phyloP scores from a whole-genome alignment of 1,140 invertebrate genomes.

The Diorhabda elongata region DNA sequence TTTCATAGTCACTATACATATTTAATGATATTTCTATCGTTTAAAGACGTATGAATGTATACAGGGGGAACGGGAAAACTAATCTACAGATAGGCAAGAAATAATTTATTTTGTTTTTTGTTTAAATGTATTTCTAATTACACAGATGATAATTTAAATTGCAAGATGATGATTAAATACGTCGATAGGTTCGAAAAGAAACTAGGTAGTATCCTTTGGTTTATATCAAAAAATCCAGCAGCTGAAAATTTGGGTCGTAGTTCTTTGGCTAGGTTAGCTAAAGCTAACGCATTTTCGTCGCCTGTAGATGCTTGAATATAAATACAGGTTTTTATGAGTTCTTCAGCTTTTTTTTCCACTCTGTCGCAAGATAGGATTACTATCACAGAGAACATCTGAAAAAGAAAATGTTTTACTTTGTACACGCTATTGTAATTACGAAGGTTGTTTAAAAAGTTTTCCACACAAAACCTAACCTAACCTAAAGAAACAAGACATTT shows the following conservation, averaged over 20 bases:
- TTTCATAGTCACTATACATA: too few relatives aligned
- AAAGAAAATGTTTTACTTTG: not conserved
- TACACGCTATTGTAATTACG: too few relatives aligned
- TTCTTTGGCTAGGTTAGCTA: constrained; percentile 9
- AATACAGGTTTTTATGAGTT: constrained; percentile 18
- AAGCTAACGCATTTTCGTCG: not conserved
- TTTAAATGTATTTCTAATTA: not conserved
- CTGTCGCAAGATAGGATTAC: not conserved
- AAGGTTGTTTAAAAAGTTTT: too few relatives aligned
- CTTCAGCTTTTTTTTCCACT: constrained; percentile 7
- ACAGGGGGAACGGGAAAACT: too few relatives aligned
- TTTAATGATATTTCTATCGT: too few relatives aligned
- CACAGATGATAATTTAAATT: constrained; percentile 15
- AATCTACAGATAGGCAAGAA: too few relatives aligned
- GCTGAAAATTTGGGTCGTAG: constrained; percentile 10
- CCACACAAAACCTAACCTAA: too few relatives aligned
- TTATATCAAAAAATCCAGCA: constrained; percentile 19
- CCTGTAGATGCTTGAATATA: constrained; percentile 18
- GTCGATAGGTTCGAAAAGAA: constrained; percentile 9
- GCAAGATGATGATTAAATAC: constrained; percentile 23
- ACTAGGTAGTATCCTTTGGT: not conserved
- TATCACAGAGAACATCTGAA: not conserved
- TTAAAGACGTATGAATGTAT: too few relatives aligned
- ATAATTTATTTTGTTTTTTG: too few relatives aligned
- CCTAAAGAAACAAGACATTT: too few relatives aligned